phyloP scores from a whole-genome alignment of 2,797 vertebrate species.

The Syngnathus acus region DNA sequence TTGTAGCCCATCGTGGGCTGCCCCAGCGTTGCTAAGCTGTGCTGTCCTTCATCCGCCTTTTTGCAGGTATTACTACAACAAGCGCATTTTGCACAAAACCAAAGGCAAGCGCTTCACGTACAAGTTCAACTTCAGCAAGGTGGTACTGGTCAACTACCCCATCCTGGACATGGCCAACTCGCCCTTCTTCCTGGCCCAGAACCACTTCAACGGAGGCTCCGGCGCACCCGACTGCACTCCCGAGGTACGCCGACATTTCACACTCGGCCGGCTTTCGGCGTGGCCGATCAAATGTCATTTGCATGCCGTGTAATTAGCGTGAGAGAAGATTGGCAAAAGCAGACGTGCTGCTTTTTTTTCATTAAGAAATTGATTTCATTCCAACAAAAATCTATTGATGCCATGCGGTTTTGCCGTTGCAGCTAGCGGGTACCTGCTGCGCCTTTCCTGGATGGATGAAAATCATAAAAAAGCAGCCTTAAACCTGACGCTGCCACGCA shows the following conservation, averaged over 20 bases:
- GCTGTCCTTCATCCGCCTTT: slow-evolving; percentile 34
- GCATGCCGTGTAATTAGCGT: neutral
- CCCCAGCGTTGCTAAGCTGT: slow-evolving; percentile 52
- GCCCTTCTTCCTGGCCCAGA: slow-evolving; percentile 81
- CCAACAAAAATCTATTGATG: slow-evolving; percentile 1
- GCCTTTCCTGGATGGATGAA: slow-evolving; percentile 18
- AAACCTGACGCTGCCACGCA: neutral
- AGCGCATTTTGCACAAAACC: slow-evolving; percentile 91
- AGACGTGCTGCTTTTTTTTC: neutral
- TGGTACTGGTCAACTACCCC: slow-evolving; percentile 87
- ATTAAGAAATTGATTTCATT: neutral
- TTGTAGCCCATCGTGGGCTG: slow-evolving; percentile 4
- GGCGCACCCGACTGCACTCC: slow-evolving; percentile 78
- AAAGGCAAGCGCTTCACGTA: slow-evolving; percentile 96
- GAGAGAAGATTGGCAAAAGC: neutral
- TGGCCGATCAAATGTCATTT: neutral
- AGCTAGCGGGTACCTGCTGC: slow-evolving; percentile 38
- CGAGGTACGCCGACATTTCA: slow-evolving; percentile 67
- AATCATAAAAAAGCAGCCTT: neutral
- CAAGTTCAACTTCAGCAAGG: slow-evolving; percentile 96
- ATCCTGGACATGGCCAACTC: slow-evolving; percentile 85
- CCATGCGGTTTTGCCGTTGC: slow-evolving; percentile 28
- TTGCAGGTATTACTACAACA: slow-evolving; percentile 91
- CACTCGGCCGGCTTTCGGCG: neutral
- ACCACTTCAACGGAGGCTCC: slow-evolving; percentile 76